Evolutionary conservation across 1,140 invertebrate species (phyloP), one percentile per base, ranked within the genome.

Genomic region (Orius laevigatus): DNA sequence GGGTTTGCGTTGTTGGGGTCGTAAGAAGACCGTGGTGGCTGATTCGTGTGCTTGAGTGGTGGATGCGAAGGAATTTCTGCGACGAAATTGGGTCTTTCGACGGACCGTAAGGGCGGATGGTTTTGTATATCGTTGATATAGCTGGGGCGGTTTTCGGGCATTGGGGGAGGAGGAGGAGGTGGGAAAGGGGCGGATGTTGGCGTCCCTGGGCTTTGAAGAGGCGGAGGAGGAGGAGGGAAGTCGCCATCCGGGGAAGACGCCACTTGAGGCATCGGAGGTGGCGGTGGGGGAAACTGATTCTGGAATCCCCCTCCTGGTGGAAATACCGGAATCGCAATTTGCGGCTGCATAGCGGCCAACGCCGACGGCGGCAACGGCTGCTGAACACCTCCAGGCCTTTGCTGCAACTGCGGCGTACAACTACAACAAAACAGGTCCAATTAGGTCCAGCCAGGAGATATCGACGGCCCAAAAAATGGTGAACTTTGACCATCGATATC

Each of bases 311-410:
- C 49, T 47, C 69, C 74, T 6, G 69, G 60, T 3, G 78, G 79
- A 54, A 81, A 73, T 32, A 81, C 78, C 51, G 78, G 75, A 18
- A 81, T 73, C 1, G 78, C 75, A 43, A 81, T 71, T 55, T 76
- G 75, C 15, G 79, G 75, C 53, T 74, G 70, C 63, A 76, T 67
- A 16, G 68, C 70, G 35, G 69, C 69, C 31, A 69, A 43, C 9
- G 68, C 67, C 11, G 67, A 66, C 6, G 71, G 68, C 25, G 71
- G 69, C 18, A 72, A 55, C 34, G 61, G 60, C 14, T 58, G 65
- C 59, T 32, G 59, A 56, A 14, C 59, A 63, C 44, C 52, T 42
- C 42, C 63, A 56, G 54, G 63, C 55, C 54, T 38, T 51, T 66
- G 62, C 53, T 53, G 67, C 65, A 62, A 70, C 60, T 56, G 65